Evolutionary conservation across 2,888 invertebrate species (phyloP).

Genomic region (Lysandra coridon): DNA sequence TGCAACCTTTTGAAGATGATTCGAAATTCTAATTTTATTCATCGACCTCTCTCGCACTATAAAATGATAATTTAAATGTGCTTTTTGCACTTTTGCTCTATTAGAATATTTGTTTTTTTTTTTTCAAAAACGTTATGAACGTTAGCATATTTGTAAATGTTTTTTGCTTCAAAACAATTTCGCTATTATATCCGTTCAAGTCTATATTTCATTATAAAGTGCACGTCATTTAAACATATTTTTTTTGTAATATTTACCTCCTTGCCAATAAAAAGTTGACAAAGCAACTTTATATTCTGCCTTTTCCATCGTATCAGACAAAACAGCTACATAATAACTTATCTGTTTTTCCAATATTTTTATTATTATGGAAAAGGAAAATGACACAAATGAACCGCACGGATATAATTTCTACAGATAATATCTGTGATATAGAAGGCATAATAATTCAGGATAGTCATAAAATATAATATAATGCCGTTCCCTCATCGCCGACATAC

Average conservation of each 20-base stretch:
- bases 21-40: slow-evolving; percentile 20
- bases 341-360: no score
- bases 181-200: no score
- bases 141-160: no score
- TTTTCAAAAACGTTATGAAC: neutral
- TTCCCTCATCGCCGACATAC: neutral
- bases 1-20: slow-evolving; percentile 22
- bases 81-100: neutral
- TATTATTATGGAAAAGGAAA: neutral
- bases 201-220: no score
- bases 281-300: no score
- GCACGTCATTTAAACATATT: no score
- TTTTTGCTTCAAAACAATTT: no score
- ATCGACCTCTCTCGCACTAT: neutral
- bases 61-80: neutral
- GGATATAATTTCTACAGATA: neutral
- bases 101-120: neutral
- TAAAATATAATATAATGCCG: slow-evolving; percentile 10
- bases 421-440: neutral
- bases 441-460: neutral
- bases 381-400: neutral
- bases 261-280: no score
- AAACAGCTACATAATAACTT: no score
- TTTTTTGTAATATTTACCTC: neutral
- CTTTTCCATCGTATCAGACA: no score